Evolutionary conservation across 2,797 vertebrate genomes (phyloP).

Genomic region (Hemitrygon akajei): DNA sequence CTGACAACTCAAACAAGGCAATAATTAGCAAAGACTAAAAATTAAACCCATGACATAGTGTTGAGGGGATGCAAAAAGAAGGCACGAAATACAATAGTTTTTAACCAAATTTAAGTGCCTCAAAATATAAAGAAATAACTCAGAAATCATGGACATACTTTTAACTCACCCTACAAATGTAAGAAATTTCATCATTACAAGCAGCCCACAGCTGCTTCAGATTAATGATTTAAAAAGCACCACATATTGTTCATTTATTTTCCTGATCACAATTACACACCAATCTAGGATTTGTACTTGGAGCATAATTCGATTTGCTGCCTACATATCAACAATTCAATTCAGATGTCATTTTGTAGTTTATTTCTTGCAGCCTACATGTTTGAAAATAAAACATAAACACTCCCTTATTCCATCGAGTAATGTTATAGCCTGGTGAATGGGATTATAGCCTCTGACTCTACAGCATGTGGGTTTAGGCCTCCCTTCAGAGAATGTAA

Average conservation of each 20-base stretch:
- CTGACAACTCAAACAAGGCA: neutral
- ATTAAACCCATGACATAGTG: neutral
- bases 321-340: slow-evolving; percentile 10
- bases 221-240: slow-evolving; percentile 20
- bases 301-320: slow-evolving; percentile 21
- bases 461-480: neutral
- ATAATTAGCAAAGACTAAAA: neutral
- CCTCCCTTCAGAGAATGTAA: neutral
- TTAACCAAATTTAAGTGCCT: neutral
- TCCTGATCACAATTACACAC: slow-evolving; percentile 22
- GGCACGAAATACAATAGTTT: neutral
- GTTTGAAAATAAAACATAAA: slow-evolving; percentile 19
- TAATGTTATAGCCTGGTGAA: no score
- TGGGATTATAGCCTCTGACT: neutral
- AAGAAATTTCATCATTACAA: neutral
- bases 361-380: neutral
- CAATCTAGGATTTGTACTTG: neutral
- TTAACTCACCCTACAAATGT: neutral
- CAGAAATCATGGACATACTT: neutral
- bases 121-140: neutral
- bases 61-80: neutral
- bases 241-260: slow-evolving; percentile 23
- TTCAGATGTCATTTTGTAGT: slow-evolving; percentile 2
- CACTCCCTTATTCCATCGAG: neutral
- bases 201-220: neutral